Conservation (phyloP, 2,113 vertebrate species). For the Ciconia boyciana region DNA sequence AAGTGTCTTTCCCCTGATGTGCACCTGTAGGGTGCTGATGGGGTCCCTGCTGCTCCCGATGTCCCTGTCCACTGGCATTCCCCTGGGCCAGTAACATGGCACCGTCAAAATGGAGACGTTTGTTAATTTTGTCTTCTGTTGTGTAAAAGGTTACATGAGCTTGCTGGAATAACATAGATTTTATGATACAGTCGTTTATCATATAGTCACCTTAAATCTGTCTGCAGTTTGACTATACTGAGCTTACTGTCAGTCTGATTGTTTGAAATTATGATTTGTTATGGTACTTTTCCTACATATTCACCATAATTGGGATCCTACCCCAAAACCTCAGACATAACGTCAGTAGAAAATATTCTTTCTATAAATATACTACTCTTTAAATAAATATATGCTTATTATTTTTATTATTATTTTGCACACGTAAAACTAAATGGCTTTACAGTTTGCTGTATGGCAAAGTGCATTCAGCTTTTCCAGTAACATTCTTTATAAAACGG, state of each 20-base stretch:
- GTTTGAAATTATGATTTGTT: not conserved
- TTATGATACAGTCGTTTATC: not conserved
- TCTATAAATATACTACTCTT: not conserved
- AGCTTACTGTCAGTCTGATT: not conserved
- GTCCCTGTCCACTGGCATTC: accelerated
- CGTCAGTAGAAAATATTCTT: not conserved
- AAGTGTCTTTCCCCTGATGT: not conserved
- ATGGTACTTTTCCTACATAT: not conserved
- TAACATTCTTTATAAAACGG: not conserved
- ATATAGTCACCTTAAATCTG: not conserved
- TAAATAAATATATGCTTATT: not conserved
- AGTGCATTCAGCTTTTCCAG: not conserved
- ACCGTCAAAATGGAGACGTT: not conserved
- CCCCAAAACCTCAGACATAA: not conserved
- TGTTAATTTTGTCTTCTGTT: not conserved
- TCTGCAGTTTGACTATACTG: not conserved
- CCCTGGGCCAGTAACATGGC: not conserved
- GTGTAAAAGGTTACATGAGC: not conserved
- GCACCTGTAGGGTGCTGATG: not conserved
- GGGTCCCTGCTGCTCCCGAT: not conserved
- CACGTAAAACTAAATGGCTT: not conserved
- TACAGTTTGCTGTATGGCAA: not conserved
- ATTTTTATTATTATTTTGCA: not conserved
- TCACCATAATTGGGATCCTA: not conserved
- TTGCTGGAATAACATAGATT: not conserved